Evolutionary conservation across 2,797 vertebrate genomes (phyloP).

Genomic region (Anabas testudineus): DNA sequence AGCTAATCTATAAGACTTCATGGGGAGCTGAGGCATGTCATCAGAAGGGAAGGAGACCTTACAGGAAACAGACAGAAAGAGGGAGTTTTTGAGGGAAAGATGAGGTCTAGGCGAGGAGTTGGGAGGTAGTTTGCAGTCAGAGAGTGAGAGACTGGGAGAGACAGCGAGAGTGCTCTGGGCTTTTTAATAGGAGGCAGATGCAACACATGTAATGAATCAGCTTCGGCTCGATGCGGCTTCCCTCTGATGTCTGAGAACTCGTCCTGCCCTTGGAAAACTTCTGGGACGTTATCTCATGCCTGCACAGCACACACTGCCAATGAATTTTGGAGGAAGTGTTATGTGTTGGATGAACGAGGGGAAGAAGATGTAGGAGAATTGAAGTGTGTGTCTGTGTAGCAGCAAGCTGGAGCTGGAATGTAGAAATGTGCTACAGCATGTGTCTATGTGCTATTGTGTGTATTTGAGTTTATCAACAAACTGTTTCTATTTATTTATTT

Average conservation of each 20-base stretch:
- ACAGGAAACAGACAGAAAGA: conserved; percentile 49
- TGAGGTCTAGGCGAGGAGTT: conserved; percentile 55
- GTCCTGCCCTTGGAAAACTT: conserved; percentile 87
- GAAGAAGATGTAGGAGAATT: conserved; percentile 35
- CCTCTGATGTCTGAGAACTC: conserved; percentile 89
- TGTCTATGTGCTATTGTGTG: neutral
- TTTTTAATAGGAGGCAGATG: conserved; percentile 82
- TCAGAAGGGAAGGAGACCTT: conserved; percentile 47
- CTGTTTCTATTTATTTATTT: too few species aligned
- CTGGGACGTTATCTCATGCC: conserved; percentile 87
- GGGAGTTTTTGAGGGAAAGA: conserved; percentile 43
- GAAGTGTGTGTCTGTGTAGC: conserved; percentile 30
- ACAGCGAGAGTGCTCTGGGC: conserved; percentile 73
- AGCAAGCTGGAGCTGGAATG: conserved; percentile 8
- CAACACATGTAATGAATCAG: conserved; percentile 88
- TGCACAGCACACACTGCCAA: conserved; percentile 75
- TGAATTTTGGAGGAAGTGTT: conserved; percentile 72
- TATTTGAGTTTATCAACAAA: too few species aligned
- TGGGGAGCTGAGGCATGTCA: conserved; percentile 43
- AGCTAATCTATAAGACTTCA: conserved; percentile 43
- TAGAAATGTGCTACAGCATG: conserved; percentile 10
- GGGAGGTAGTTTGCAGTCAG: conserved; percentile 71
- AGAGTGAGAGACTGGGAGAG: conserved; percentile 61
- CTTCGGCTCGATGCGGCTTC: conserved; percentile 81
- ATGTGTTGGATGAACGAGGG: conserved; percentile 61